Conservation (phyloP, 1,140 invertebrate species). For the Eupeodes corollae region DNA sequence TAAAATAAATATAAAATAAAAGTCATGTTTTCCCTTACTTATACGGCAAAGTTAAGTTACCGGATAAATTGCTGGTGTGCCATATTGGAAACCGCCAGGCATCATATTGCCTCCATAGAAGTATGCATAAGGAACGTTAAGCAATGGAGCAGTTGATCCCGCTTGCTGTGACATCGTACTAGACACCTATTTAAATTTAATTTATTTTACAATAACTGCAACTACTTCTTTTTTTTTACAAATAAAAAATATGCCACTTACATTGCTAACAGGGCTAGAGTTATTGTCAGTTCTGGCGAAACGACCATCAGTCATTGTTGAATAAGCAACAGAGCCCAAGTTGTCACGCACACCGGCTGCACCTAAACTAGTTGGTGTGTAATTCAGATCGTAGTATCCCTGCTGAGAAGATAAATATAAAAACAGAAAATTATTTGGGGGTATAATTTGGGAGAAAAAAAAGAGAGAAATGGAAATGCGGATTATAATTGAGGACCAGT, state of each 20-base stretch:
- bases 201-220: neutral
- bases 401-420: conserved; percentile 19
- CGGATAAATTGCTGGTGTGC: conserved; percentile 54
- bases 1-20: conserved; percentile 1
- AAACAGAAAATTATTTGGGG: neutral
- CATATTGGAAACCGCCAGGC: conserved; percentile 63
- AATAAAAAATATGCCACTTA: conserved; percentile 11
- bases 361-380: conserved; percentile 48
- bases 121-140: conserved; percentile 50
- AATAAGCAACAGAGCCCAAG: conserved; percentile 62
- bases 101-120: conserved; percentile 56
- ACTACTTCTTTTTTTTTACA: neutral
- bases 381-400: conserved; percentile 55
- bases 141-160: conserved; percentile 34
- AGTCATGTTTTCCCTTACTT: neutral
- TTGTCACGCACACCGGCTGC: conserved; percentile 50
- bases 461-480: neutral
- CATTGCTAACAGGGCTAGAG: conserved; percentile 57
- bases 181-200: conserved; percentile 35
- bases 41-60: conserved; percentile 36
- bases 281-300: conserved; percentile 71
- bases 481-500: neutral
- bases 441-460: neutral
- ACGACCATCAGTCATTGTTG: conserved; percentile 57
- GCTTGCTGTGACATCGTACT: conserved; percentile 61